Evolutionary conservation across 2,888 invertebrate genomes (phyloP).

Genomic region (Clistopyga incitator): DNA sequence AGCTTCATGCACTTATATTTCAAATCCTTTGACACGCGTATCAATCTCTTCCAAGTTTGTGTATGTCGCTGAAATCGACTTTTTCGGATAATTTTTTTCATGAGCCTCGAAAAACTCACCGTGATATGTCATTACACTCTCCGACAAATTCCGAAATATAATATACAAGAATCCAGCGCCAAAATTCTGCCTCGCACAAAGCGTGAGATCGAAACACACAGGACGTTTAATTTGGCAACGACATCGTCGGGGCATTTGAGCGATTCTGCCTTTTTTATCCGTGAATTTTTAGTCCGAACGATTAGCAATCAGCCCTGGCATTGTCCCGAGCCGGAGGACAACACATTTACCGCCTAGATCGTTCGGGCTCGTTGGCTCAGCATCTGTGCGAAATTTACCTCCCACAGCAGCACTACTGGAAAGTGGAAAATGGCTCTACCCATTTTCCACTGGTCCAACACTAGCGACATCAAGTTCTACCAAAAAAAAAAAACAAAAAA

Average conservation of each 20-base stretch:
- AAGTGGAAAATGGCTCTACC: slow-evolving; percentile 27
- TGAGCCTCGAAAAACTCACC: no score
- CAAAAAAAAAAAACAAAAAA: background rate
- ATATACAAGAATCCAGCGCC: no score
- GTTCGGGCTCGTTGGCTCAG: slow-evolving; percentile 38
- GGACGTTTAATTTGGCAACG: slow-evolving; percentile 74
- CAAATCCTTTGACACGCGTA: background rate
- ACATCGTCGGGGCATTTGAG: slow-evolving; percentile 72
- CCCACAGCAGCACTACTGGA: slow-evolving; percentile 4
- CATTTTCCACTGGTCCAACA: slow-evolving; percentile 57
- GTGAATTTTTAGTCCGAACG: slow-evolving; percentile 79
- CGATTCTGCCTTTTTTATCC: slow-evolving; percentile 77
- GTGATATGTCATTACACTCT: background rate
- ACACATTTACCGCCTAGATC: slow-evolving; percentile 56
- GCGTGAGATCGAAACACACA: slow-evolving; percentile 35
- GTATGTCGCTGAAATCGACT: background rate
- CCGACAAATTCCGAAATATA: no score
- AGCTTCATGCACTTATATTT: background rate
- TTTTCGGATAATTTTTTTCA: background rate
- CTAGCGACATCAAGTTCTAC: slow-evolving; percentile 54
- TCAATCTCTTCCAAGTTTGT: background rate
- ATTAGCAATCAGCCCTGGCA: slow-evolving; percentile 81
- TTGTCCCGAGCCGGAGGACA: slow-evolving; percentile 76
- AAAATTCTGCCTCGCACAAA: slow-evolving; percentile 11
- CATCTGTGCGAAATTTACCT: slow-evolving; percentile 26